Base-by-base conservation (phyloP, 2,888 invertebrate species). In the Timandra comae region DNA sequence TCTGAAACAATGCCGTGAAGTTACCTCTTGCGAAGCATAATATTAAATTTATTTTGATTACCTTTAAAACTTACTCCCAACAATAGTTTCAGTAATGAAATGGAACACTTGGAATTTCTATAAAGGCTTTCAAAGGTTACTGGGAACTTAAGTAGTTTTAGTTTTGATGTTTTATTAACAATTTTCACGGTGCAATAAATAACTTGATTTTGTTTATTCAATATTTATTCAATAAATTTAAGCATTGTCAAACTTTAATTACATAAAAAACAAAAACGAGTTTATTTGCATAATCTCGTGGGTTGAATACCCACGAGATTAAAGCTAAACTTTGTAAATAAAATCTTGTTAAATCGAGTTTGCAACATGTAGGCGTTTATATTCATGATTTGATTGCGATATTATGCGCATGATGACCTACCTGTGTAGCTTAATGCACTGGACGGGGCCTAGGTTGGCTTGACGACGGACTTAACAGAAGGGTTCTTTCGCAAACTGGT, bases 401-500 rank as follows among this genome's bases (percentile, higher is more conserved):
- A 16, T 16, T 16, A 53, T 52, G 51, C 51, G 42, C 50, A 52
- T 56, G 62, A 66, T 68, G 69, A 64, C 61, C 64, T 27, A 33
- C 26, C 41, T 31, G 26, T 50, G 57, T 11, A 9, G n/a, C 50
- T 56, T 69, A 67, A 65, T 64, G 57, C 62, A 60, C 62, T 61
- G 60, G 53, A 53, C 51, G 52, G 63, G 60, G 53, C 56, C 52
- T 54, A 44, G 46, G 52, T 47, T 46, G 50, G 41, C 48, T 53
- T 50, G 57, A 54, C 65, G 61, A 63, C 65, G 64, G 62, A 63
- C 60, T 65, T 66, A 58, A 52, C 60, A 61, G 56, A 69, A 69
- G 70, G 65, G 66, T 65, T 67, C 71, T 74, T 71, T 71, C 58
- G 66, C 72, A 74, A 79, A 81, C 81, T 61, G 71, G 77, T 79